Percentiles rank a stretch among this genome's conserved stretches.
Conservation (phyloP, 2,888 invertebrate genomes). For the Cordylochernes scorpioides region DNA sequence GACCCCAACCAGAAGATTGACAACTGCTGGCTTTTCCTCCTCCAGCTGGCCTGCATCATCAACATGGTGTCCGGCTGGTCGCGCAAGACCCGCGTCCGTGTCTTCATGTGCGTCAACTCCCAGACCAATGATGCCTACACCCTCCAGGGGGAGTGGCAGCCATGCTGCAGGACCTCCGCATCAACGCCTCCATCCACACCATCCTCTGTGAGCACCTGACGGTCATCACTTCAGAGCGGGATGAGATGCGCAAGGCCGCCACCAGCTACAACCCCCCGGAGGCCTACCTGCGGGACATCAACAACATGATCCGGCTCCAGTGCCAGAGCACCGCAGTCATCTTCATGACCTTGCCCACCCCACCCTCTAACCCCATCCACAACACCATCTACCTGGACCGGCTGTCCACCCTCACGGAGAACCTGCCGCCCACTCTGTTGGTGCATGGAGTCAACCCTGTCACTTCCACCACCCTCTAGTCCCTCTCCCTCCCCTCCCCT, state of each 20-base stretch:
- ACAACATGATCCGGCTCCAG: slow-evolving; percentile 46
- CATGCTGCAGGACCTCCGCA: slow-evolving; percentile 54
- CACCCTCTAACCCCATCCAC: slow-evolving; percentile 30
- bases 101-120: slow-evolving; percentile 39
- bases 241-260: too few species aligned
- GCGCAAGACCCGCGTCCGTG: slow-evolving; percentile 43
- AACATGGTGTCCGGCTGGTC: slow-evolving; percentile 75
- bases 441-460: slow-evolving; percentile 86
- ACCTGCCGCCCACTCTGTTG: slow-evolving; percentile 68
- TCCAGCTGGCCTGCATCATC: slow-evolving; percentile 84
- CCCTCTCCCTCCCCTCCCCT: too few species aligned
- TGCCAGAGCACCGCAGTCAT: slow-evolving; percentile 55
- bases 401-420: slow-evolving; percentile 51
- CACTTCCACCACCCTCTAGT: slow-evolving; percentile 73
- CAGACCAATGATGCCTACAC: slow-evolving; percentile 18
- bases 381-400: slow-evolving; percentile 32
- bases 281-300: slow-evolving; percentile 26
- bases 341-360: slow-evolving; percentile 69
- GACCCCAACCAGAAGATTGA: slow-evolving; percentile 53
- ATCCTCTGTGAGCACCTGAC: slow-evolving; percentile 28
- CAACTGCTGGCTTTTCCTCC: slow-evolving; percentile 42
- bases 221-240: slow-evolving; percentile 2
- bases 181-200: slow-evolving; percentile 45
- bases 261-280: background rate
- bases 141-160: slow-evolving; percentile 21